Evolutionary conservation across 2,113 vertebrate genomes (phyloP).

Genomic region (Lota lota): DNA sequence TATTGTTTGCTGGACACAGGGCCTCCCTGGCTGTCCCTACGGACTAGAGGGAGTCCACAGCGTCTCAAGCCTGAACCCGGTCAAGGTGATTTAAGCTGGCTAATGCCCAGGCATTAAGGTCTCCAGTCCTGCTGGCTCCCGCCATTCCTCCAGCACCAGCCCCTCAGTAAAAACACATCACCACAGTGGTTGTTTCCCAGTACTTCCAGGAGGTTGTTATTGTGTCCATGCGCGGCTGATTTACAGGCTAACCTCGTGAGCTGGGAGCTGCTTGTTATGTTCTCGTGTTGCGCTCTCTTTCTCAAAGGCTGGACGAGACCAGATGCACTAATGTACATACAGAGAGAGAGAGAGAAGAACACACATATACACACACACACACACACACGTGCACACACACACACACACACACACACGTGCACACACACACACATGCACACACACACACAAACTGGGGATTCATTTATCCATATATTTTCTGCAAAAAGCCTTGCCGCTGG

Average conservation of each 20-base stretch:
- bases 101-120: constrained; percentile 39
- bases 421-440: constrained; percentile 3
- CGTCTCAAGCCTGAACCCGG: constrained; percentile 44
- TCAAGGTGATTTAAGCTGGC: constrained; percentile 69
- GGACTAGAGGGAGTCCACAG: constrained; percentile 43
- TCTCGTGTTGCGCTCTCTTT: constrained; percentile 37
- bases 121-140: constrained; percentile 42
- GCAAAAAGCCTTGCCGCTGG: constrained; percentile 28
- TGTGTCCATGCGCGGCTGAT: constrained; percentile 60
- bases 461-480: constrained; percentile 6
- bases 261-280: constrained; percentile 39
- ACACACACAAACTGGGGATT: neutral
- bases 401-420: constrained; percentile 10
- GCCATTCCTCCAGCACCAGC: constrained; percentile 52
- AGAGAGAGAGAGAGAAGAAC: neutral
- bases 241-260: constrained; percentile 57
- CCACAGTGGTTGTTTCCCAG: constrained; percentile 52
- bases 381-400: constrained; percentile 8
- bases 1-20: constrained; percentile 51
- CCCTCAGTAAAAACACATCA: constrained; percentile 57
- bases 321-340: neutral
- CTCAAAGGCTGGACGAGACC: constrained; percentile 45
- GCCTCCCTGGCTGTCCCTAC: constrained; percentile 37
- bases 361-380: constrained; percentile 4
- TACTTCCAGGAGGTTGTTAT: constrained; percentile 59